Percentiles rank a stretch among this genome's conserved stretches.
phyloP scores from a whole-genome alignment of 2,113 vertebrate species.

The Carlito syrichta region DNA sequence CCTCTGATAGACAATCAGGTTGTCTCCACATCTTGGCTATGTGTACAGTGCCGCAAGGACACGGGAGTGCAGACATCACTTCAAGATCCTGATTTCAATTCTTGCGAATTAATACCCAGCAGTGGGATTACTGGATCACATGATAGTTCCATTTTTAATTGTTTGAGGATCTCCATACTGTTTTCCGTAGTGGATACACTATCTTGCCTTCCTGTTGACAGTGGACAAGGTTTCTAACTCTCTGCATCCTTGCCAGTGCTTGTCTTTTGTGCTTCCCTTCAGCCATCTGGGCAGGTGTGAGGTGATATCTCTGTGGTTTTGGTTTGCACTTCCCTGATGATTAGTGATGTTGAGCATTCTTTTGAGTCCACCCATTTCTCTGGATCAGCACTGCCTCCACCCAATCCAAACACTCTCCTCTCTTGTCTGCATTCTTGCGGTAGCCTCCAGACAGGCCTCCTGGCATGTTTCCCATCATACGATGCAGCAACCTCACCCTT shows the following conservation, averaged over 20 bases:
- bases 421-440: neutral
- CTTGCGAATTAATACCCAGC: neutral
- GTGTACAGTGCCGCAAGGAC: neutral
- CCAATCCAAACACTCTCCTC: neutral
- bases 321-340: neutral
- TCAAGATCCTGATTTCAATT: neutral
- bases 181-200: neutral
- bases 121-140: neutral
- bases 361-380: neutral
- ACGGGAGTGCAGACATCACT: accelerated
- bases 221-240: neutral
- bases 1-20: accelerated
- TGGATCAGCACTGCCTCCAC: neutral
- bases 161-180: neutral
- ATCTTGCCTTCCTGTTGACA: neutral
- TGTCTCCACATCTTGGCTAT: neutral
- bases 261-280: neutral
- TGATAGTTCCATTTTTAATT: neutral
- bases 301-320: neutral
- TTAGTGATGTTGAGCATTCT: neutral
- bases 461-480: neutral
- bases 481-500: neutral
- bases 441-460: neutral
- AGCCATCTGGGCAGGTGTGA: neutral
- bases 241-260: neutral